Base-by-base conservation (phyloP, 2,113 vertebrate genomes). In the Tragelaphus imberbis region DNA sequence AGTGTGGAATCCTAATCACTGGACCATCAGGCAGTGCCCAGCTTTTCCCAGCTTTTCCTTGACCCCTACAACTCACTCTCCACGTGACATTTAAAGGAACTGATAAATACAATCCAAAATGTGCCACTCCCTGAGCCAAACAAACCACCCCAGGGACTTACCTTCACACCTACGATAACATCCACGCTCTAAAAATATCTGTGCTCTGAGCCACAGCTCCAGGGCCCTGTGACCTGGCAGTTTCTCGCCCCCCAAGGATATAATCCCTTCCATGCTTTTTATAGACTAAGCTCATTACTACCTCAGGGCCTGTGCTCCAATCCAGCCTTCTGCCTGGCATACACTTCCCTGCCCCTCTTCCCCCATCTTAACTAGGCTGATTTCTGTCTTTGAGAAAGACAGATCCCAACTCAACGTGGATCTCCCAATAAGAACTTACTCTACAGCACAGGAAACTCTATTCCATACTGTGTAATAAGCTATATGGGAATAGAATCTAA, bases 171-270 rank as follows among this genome's bases (percentile, higher is more conserved):
- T 23, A 8, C 0, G 0, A 6, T 80, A 80, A 53, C 17, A 53
- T 33, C 17, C 79, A 19, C 7, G 17, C 30, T 51, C 77, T 47
- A 80, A 80, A 19, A 49, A 40, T 25, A 3, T 3, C 65, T 79
- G 58, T 16, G 15, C 30, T 56, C 10, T 8, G 7, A 58, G 16
- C 4, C 3, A 16, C 3, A 23, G 16, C 56, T 6, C 23, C 7
- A 15, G 11, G 28, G 75, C 1, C 33, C 21, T 0, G 0, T 7
- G 51, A 36, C 51, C 30, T 5, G 6, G 49, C 17, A 4, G 68
- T 25, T 71, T 2, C 33, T 28, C 12, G 15, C 36, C 85, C 36
- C 14, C 14, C 9, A 49, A 33, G 25, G 40, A 14, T 0, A 14
- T 30, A 27, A 1, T 1, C 16, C 33, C 33, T 16, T 30, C 33